Percentiles rank a stretch among this genome's conserved stretches.
Conservation (phyloP, 1,140 invertebrate genomes). For the Plutomurus gul region DNA sequence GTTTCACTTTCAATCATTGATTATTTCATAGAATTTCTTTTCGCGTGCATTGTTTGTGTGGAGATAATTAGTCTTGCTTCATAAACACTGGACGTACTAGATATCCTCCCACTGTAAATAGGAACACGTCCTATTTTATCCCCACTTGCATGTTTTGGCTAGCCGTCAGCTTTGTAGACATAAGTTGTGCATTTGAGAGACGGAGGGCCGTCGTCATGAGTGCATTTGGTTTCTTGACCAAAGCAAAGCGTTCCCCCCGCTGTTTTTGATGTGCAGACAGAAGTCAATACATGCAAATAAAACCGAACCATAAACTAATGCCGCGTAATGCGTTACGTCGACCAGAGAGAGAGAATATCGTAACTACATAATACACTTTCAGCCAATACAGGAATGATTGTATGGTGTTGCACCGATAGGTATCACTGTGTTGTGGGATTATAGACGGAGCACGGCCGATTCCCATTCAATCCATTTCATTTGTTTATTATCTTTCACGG, state of each 20-base stretch:
- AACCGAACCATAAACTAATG: neutral
- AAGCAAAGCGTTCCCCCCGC: neutral
- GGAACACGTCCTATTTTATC: no score
- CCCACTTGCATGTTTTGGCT: no score
- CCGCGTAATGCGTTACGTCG: neutral
- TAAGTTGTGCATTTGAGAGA: no score
- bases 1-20: neutral
- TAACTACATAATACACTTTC: neutral
- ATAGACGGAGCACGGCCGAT: neutral
- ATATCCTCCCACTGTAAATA: no score
- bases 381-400: neutral
- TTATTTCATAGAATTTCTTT: neutral
- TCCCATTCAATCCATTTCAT: neutral
- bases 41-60: neutral
- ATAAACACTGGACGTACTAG: no score
- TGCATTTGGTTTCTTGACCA: neutral
- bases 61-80: no score
- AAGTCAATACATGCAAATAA: conserved; percentile 8
- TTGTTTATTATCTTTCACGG: conserved; percentile 24
- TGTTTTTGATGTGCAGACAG: neutral
- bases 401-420: neutral
- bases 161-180: no score
- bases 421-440: neutral
- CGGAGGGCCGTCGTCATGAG: neutral
- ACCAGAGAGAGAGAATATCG: no score